A percentile compares a stretch with the other conserved stretches of the same genome.
phyloP scores from a whole-genome alignment of 2,113 vertebrate species.

The Edolisoma coerulescens region DNA sequence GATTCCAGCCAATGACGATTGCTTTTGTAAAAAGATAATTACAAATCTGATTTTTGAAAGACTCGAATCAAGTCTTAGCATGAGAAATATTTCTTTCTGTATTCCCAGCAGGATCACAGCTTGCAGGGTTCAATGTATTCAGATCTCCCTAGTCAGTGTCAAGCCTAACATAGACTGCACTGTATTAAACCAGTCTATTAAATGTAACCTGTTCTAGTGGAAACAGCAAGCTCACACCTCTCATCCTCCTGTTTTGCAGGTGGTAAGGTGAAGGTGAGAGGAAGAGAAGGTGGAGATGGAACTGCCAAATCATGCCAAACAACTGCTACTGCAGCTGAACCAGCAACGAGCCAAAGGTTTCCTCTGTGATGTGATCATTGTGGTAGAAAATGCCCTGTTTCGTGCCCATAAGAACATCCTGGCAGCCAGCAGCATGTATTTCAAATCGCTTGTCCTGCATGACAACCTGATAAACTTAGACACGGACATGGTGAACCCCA shows the following conservation, averaged over 20 bases:
- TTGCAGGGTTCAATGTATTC: background rate
- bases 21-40: background rate
- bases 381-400: constrained; percentile 98
- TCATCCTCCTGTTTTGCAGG: constrained; percentile 74
- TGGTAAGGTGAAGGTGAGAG: constrained; percentile 79
- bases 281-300: constrained; percentile 96
- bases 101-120: background rate
- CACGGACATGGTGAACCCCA: constrained; percentile 97
- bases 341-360: constrained; percentile 99
- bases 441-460: constrained; percentile 96
- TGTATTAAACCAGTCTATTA: background rate
- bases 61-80: background rate
- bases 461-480: constrained; percentile 99
- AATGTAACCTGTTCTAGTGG: background rate
- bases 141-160: constrained; percentile 5
- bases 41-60: background rate
- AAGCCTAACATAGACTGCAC: background rate
- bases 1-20: accelerated
- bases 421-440: constrained; percentile 98
- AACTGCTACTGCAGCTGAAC: constrained; percentile 98
- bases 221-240: background rate
- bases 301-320: constrained; percentile 99
- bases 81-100: background rate
- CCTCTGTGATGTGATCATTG: constrained; percentile 97
- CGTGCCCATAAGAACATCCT: constrained; percentile 97